Conservation (phyloP, 2,797 vertebrate species). For the Schizothorax lantsangensis region DNA sequence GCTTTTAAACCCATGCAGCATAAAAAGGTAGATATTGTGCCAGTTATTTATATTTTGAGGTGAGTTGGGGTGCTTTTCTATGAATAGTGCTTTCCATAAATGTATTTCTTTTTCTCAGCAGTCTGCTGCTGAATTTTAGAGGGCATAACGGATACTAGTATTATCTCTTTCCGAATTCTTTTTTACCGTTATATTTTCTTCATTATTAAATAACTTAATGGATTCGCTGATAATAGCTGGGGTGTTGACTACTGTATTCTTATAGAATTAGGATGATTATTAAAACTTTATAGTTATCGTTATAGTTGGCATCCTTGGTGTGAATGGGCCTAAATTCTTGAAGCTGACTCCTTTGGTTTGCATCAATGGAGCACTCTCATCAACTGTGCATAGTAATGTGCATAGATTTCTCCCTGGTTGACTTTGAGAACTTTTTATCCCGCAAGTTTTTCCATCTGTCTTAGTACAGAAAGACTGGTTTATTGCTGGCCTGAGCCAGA, state of each 20-base stretch:
- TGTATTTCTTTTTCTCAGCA: not conserved
- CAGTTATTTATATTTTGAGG: conserved; percentile 24
- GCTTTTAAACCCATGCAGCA: conserved; percentile 36
- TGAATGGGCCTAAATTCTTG: not conserved
- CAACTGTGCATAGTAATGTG: not conserved
- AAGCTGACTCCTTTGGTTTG: not conserved
- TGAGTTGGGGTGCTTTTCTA: conserved; percentile 13
- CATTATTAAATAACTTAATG: not conserved
- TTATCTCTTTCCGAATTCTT: not conserved
- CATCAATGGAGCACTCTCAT: not conserved
- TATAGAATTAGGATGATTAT: not conserved
- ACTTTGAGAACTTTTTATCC: conserved; percentile 14
- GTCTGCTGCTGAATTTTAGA: not conserved
- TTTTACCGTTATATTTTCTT: not conserved
- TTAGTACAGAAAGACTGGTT: conserved; percentile 4
- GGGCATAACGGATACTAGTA: not conserved
- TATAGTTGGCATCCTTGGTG: not conserved
- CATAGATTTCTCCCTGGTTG: not conserved
- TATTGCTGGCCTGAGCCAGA: conserved; percentile 19
- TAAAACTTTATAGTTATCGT: not conserved
- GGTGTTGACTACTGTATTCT: not conserved
- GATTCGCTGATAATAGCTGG: not conserved
- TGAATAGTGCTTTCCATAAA: conserved; percentile 11
- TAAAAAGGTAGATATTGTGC: conserved; percentile 22
- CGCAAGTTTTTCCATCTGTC: conserved; percentile 23